Evolutionary conservation across 2,113 vertebrate genomes (phyloP).

Genomic region (Telmatochromis sp.): DNA sequence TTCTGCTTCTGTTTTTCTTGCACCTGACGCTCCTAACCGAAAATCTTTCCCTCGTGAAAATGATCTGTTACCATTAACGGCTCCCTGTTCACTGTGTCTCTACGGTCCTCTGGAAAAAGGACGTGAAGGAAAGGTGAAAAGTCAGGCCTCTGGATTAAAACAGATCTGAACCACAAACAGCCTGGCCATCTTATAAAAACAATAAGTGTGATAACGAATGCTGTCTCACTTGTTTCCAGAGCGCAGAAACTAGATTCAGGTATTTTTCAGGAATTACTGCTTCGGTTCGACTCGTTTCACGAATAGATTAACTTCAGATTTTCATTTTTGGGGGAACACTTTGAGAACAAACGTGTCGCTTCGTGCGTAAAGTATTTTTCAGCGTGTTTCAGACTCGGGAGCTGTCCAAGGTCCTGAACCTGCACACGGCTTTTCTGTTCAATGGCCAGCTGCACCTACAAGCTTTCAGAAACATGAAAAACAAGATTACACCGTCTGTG

Average conservation of each 20-base stretch:
- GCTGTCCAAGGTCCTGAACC: conserved; percentile 58
- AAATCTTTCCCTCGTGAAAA: fast-evolving
- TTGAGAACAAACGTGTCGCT: neutral
- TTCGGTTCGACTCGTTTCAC: neutral
- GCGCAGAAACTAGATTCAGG: neutral
- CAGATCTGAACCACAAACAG: neutral
- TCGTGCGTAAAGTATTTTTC: neutral
- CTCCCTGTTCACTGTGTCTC: neutral
- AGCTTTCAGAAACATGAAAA: neutral
- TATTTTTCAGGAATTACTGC: neutral
- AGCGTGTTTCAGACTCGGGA: neutral
- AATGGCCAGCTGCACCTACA: no score
- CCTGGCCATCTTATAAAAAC: neutral
- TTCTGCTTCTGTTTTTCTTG: neutral
- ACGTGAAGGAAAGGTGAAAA: fast-evolving
- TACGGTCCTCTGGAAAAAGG: neutral
- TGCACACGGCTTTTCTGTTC: neutral
- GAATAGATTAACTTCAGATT: neutral
- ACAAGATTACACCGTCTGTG: neutral
- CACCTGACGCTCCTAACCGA: neutral
- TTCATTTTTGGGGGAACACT: neutral
- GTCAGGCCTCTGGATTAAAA: neutral
- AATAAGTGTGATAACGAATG: neutral
- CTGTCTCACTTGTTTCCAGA: neutral
- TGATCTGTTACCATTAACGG: neutral